Evolutionary conservation across 2,113 vertebrate genomes (phyloP), one percentile per base, ranked within the genome.

Genomic region (Mormyrus lacerda): DNA sequence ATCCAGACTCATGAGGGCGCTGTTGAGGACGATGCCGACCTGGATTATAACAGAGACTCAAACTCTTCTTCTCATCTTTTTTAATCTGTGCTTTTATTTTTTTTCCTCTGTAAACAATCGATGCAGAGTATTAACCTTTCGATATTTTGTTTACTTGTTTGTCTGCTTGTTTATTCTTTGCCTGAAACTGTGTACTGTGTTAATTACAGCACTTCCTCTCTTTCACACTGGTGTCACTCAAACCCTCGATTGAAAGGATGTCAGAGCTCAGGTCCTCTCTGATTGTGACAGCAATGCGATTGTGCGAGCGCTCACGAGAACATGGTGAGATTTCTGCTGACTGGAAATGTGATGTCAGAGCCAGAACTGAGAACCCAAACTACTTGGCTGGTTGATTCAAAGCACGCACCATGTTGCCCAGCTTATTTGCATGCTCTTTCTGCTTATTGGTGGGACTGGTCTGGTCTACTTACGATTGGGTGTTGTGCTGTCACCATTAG

Each of bases 21-120:
- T 44, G 35, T 83, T 83, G 79, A 83, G 17, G 44, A 24, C 82
- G 39, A 84, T 84, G 82, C 82, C 82, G 44, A 84, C 39, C 82
- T n/a, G 39, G 82, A 84, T 84, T 84, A 45, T 84, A 84, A 84
- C 82, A 44, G 24, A 84, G 19, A 84, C 39, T 84, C 39, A 83
- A 45, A 83, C 42, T 83, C 79, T 83, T 83, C 42, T 47, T 84
- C 19, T 84, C 21, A 44, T 45, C 39, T 84, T 47, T 44, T 84
- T 47, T 47, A 84, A 84, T 84, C 19, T 84, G 82, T 84, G 17
- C 44, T 84, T 35, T 19, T 39, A 4, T 76, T 76, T 47, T 47
- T 31, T 35, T 45, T n/a, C n/a, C 82, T 84, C 82, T 84, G 82
- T 39, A 84, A 8, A 84, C 82, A 84, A 42, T 35, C 35, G 9